Base-by-base conservation (phyloP, 1,140 invertebrate genomes). In the Tetragnatha versicolor region DNA sequence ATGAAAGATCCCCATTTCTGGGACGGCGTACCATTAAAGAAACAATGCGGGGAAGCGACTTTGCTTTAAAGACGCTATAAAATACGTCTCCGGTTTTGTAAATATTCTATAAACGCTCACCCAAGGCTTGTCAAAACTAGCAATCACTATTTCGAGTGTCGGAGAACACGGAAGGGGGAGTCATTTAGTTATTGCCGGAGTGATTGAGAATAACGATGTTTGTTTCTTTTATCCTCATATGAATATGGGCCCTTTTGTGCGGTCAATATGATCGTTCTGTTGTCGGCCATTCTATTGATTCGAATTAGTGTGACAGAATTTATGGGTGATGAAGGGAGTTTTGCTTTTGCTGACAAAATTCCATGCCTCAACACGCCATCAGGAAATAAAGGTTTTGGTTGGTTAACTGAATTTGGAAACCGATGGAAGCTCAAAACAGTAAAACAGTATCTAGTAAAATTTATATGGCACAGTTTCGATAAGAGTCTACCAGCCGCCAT, bases 21-120 rank as follows among this genome's bases (percentile, higher is more conserved):
- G 63, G 29, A 63, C 45, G 42, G 47, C 58, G 51, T 75, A 63
- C 35, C 58, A 75, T 75, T 75, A 63, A 61, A 25, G 60, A 47
- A 75, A 75, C 42, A 75, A 75, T 75, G 39, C 27, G 55, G 37
- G 53, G 27, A 75, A 75, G 63, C 58, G 27, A 42, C 72, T 75
- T 61, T 75, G 58, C 51, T 75, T 75, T 75, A 63, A 73, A 29
- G 37, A 49, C 29, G 47, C 53, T 63, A 63, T 75, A 75, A 75
- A 75, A 75, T 22, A 51, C n/a, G 31, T 42, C 6, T 22, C 29
- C 33, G 58, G 42, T 25, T 31, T 39, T 75, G 35, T 63, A 75
- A 72, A 42, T 53, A 69, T 69, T 45, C 45, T 29, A 49, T 70
- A 60, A 42, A 70, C 29, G 45, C 27, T 17, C 14, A 61, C 31